Evolutionary conservation across 2,113 vertebrate genomes (phyloP), one percentile per base, ranked within the genome.

Genomic region (Anseranas semipalmata): DNA sequence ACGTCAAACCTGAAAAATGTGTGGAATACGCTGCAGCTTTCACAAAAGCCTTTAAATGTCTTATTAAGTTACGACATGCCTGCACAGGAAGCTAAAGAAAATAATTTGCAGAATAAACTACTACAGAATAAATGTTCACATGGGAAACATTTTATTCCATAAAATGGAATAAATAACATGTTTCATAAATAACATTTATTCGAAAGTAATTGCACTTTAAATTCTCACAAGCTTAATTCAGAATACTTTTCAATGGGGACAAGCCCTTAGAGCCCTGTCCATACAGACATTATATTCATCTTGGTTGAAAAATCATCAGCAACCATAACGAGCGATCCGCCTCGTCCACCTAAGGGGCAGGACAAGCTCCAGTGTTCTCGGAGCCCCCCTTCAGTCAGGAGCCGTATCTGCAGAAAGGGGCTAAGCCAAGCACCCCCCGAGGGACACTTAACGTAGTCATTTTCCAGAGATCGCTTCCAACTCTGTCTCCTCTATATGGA

Each of bases 61-160:
- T 90, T 87, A 72, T 83, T 79, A 82, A 62, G 83, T 53, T 32
- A 50, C 19, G 50, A 62, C 59, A 70, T 5, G 66, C 45, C 21
- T n/a, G 60, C 37, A 58, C 33, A 79, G 67, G 74, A 78, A 78
- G 77, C 24, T 2, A 9, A 77, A 56, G 52, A 48, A 79, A 90
- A 92, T 53, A 8, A 90, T 78, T 86, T 88, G 92, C 27, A 79
- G 71, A 79, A 85, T 82, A 90, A 95, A 85, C n/a, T 46, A 3
- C 50, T n/a, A 4, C 28, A 35, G 74, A 66, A 82, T 15, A 53
- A 74, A 88, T 6, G 60, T 70, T 90, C 73, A 41, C 6, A 62
- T 2, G 10, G 41, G 41, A 32, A 76, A 27, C 56, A 15, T 52
- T 52, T 52, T 25, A 52, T 52, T 52, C 50, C 50, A 7, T 52